These are phyloP conservation scores for Ctenochaetus hawaiiensis DNA, from an alignment of 2,797 vertebrate genomes.

Conservation along the genomic window DNA sequence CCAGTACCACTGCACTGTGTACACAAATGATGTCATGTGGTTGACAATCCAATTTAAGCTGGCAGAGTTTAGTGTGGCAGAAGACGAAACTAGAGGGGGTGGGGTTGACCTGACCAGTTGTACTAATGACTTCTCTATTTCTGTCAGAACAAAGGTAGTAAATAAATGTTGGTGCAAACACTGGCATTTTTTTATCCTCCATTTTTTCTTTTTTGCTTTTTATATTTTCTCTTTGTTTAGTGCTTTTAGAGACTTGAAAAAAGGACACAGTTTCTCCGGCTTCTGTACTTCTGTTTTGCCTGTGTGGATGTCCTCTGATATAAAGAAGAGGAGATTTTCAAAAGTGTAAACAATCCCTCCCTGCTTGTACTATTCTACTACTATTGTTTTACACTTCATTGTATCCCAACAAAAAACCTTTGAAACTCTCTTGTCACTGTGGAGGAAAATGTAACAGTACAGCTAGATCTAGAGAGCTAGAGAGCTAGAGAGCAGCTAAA, in stretches of 20 bases:
- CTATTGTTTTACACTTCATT: slow-evolving; percentile 30
- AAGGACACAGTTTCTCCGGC: background rate
- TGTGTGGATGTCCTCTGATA: slow-evolving; percentile 7
- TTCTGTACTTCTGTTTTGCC: background rate
- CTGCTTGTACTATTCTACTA: slow-evolving; percentile 23
- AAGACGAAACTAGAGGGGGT: slow-evolving; percentile 19
- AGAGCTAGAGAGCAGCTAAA: slow-evolving; percentile 76
- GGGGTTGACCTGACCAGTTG: slow-evolving; percentile 11
- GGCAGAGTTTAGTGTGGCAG: slow-evolving; percentile 36
- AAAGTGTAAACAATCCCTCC: slow-evolving; percentile 22
- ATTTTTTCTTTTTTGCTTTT: background rate
- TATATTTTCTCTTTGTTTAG: background rate
- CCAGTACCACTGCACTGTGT: slow-evolving; percentile 7
- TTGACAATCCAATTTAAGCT: slow-evolving; percentile 59
- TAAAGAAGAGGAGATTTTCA: background rate
- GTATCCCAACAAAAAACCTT: slow-evolving; percentile 32
- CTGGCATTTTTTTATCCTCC: too few relatives aligned
- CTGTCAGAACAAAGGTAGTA: background rate
- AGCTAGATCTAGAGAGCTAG: slow-evolving; percentile 34
- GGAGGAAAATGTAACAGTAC: slow-evolving; percentile 28
- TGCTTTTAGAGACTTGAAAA: background rate
- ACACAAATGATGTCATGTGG: slow-evolving; percentile 52
- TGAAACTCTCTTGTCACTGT: slow-evolving; percentile 10
- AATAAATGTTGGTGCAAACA: background rate
- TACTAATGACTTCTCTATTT: slow-evolving; percentile 35